Evolutionary conservation across 2,888 invertebrate species (phyloP), one percentile per base, ranked within the genome.

Genomic region (Carpatolechia fugitivella): DNA sequence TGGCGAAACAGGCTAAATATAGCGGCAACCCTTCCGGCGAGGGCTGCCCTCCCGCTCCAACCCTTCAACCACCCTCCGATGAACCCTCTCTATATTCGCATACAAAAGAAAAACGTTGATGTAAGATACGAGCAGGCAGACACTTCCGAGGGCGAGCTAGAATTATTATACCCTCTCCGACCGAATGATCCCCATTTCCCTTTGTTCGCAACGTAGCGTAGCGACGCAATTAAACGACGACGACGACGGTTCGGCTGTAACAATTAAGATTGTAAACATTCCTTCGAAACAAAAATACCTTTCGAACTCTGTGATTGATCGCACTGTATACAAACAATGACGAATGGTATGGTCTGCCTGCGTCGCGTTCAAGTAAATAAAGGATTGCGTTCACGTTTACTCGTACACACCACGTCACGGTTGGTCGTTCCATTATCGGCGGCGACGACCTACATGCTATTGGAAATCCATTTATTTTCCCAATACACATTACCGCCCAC

Each of bases 71-170:
- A 18, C 40, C 40, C 44, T 44, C n/a, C 33, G 10, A 11, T 5
- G n/a, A 75, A 72, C 72, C 76, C 64, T 70, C 59, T 61, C 33
- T 70, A 70, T 74, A 75, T 76, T 74, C 76, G 64, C 66, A 69
- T 72, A 80, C 68, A 79, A 77, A 82, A 77, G 75, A 74, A 82
- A 76, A 83, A 85, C 76, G 79, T 79, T 80, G 72, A 80, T 77
- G 72, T 72, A 68, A 81, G 79, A 79, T 80, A 79, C 68, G 69
- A 75, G 64, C 66, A 36, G 36, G 8, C 41, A 66, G 66, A 68
- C 70, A 67, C 72, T 64, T 69, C 66, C 62, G 70, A 72, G 74
- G 76, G 76, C 64, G 66, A 70, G 63, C 65, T 65, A 59, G 59
- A 72, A 70, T 74, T 76, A 80, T 76, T 75, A 75, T 79, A 76